Base-by-base conservation (phyloP, 2,797 vertebrate species). In the Chiloscyllium punctatum region DNA sequence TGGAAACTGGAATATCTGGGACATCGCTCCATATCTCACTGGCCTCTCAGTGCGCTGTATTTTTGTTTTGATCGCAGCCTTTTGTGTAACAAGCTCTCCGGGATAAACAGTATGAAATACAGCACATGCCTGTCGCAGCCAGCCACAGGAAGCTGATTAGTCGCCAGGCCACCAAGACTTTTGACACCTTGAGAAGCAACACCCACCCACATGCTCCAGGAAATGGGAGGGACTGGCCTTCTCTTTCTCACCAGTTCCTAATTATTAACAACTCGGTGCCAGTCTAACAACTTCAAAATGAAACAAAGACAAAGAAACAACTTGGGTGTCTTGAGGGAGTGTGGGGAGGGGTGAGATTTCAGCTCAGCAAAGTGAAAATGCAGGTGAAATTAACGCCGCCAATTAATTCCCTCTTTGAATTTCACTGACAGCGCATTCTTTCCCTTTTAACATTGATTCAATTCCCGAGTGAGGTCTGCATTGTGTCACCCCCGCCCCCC, bases 171-270 rank as follows among this genome's bases (percentile, higher is more conserved):
- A 74, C 94, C 51, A 53, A 51, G 69, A 37, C 68, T 71, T 72
- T 74, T 53, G 77, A 95, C 94, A 95, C 94, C 94, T 95, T 77
- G 71, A 74, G 53, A 95, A 74, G 53, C 92, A 71, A 91, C 48
- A 74, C 71, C 94, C 94, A 33, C 94, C 94, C 94, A 95, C 48
- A 95, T 95, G 71, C 27, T 72, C 42, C 94, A 95, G 94, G 94
- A 95, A 94, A 74, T 95, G 94, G 71, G 94, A 74, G 94, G 94
- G 23, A 3, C 30, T 74, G 94, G 13, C 30, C 48, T 95, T 77
- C 30, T 95, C 7, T n/a, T 74, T 94, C 94, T 53, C 94, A 77
- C 48, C 94, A 51, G 94, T 77, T 51, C 77, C 90, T 69, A 92
- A 92, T 92, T 72, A 53, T 77, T 77, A 74, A 53, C 71, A 95